phyloP scores from a whole-genome alignment of 2,113 vertebrate species.

The Rhynchomys soricoides region DNA sequence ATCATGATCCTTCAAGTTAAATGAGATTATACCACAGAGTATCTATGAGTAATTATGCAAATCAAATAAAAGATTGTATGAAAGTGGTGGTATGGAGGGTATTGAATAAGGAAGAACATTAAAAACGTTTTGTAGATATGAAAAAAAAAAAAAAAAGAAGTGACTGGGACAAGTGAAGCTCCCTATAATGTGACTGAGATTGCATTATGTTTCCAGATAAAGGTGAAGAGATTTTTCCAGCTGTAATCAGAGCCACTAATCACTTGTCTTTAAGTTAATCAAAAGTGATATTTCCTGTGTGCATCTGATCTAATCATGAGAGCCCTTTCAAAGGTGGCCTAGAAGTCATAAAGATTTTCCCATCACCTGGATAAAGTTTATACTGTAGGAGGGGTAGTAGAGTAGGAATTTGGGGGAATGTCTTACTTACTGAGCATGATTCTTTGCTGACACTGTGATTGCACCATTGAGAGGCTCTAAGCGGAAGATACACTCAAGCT shows the following conservation, averaged over 20 bases:
- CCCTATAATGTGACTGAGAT: not conserved
- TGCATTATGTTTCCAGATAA: not conserved
- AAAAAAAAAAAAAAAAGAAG: too few species aligned
- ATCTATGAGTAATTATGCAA: too few species aligned
- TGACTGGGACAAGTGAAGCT: not conserved
- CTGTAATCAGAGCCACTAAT: not conserved
- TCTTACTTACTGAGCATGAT: not conserved
- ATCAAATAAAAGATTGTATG: too few species aligned
- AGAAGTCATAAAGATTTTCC: not conserved
- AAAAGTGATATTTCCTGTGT: not conserved
- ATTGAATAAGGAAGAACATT: too few species aligned
- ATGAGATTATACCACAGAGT: too few species aligned
- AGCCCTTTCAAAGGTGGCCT: not conserved
- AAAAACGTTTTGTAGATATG: too few species aligned
- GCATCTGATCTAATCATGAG: not conserved
- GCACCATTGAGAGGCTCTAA: not conserved
- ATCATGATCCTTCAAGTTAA: too few species aligned
- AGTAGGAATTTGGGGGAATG: not conserved
- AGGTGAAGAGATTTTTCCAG: constrained; percentile 29
- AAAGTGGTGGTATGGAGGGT: too few species aligned
- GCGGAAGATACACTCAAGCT: not conserved
- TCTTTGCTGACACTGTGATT: not conserved
- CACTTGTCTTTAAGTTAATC: constrained; percentile 27
- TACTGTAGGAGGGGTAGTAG: not conserved
- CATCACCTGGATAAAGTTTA: not conserved